These are phyloP conservation scores for Melanostoma scalare DNA, from an alignment of 2,888 invertebrate species.

Conservation along the genomic window DNA sequence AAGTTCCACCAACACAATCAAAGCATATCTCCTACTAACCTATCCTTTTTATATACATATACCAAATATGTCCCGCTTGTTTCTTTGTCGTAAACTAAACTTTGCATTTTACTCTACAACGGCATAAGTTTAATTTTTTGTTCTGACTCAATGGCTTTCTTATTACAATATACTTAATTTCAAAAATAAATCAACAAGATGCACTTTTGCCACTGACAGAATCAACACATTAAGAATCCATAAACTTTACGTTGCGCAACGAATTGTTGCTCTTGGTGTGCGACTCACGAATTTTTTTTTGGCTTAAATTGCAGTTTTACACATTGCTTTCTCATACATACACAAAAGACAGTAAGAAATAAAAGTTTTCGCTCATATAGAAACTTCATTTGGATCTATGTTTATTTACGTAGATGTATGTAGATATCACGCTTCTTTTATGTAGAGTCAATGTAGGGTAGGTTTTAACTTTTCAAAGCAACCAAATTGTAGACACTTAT, in stretches of 20 bases:
- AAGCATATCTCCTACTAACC: too few species aligned
- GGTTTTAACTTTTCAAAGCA: too few species aligned
- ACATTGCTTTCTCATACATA: conserved; percentile 10
- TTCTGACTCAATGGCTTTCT: conserved; percentile 62
- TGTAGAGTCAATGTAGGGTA: too few species aligned
- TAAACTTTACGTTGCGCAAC: conserved; percentile 69
- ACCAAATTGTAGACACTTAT: too few species aligned
- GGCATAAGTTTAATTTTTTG: conserved; percentile 48
- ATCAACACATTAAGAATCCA: conserved; percentile 73
- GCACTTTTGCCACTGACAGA: conserved; percentile 71
- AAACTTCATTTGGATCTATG: background rate
- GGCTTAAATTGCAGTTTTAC: conserved; percentile 21
- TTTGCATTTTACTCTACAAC: too few species aligned
- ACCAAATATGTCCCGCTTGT: background rate
- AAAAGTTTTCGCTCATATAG: conserved; percentile 2
- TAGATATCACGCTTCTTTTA: too few species aligned
- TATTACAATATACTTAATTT: conserved; percentile 67
- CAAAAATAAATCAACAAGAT: conserved; percentile 71
- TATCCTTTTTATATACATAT: too few species aligned
- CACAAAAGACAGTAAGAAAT: conserved; percentile 11
- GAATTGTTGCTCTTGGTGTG: conserved; percentile 58
- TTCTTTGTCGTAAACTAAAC: too few species aligned
- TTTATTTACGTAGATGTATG: too few species aligned
- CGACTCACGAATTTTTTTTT: conserved; percentile 38
- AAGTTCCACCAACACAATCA: too few species aligned